A percentile compares a stretch with the other conserved stretches of the same genome.
Evolutionary conservation across 2,888 invertebrate species (phyloP).

Genomic region (Balanococcus diminutus): DNA sequence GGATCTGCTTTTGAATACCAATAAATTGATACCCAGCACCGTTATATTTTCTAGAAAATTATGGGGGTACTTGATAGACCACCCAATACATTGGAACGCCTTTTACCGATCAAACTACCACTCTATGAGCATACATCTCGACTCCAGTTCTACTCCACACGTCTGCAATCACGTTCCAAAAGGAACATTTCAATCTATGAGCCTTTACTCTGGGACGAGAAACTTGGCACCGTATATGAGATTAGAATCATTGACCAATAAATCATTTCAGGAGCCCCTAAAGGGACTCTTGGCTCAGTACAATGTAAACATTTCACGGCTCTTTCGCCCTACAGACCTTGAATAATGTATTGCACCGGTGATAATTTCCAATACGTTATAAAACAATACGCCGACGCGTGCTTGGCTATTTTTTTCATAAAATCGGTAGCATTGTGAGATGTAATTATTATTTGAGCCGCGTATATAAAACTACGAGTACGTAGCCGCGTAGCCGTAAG

Average conservation of each 20-base stretch:
- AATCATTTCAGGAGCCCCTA: background rate
- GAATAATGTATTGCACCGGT: background rate
- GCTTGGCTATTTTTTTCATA: background rate
- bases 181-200: background rate
- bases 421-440: slow-evolving; percentile 21
- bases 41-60: background rate
- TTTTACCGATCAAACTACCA: background rate
- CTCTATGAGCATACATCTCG: background rate
- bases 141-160: background rate
- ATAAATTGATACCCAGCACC: background rate
- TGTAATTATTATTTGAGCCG: background rate
- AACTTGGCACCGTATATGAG: background rate
- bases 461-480: background rate
- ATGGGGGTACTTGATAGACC: background rate
- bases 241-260: background rate
- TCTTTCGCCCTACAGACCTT: background rate
- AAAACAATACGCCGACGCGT: slow-evolving; percentile 34
- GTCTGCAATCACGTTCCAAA: background rate
- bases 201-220: background rate
- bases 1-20: background rate
- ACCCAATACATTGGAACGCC: background rate
- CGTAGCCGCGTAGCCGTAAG: background rate
- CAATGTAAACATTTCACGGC: slow-evolving; percentile 2
- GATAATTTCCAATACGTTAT: slow-evolving; percentile 8
- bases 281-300: background rate